phyloP scores from a whole-genome alignment of 92 coral and sea anemone genomes.

The Actinernus sp. region DNA sequence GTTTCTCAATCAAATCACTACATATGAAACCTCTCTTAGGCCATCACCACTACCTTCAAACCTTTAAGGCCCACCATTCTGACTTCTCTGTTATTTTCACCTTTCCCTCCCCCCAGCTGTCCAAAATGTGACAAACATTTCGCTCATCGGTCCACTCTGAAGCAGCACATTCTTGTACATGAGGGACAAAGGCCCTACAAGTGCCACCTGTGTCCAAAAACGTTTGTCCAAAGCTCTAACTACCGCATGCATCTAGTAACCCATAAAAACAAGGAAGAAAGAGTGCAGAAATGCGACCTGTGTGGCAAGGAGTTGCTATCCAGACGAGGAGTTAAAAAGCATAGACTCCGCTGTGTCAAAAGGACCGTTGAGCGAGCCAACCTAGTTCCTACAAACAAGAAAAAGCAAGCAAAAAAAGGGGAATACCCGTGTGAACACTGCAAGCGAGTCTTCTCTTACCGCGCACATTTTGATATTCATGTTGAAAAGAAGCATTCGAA shows the following conservation, averaged over 20 bases:
- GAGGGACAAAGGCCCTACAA: slow-evolving; percentile 68
- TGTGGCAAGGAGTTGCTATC: slow-evolving; percentile 76
- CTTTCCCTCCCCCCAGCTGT: slow-evolving; percentile 60
- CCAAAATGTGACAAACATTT: slow-evolving; percentile 67
- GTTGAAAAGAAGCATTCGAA: too few relatives aligned
- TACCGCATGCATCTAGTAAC: slow-evolving; percentile 65
- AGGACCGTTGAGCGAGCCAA: slow-evolving; percentile 32
- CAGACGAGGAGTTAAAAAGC: slow-evolving; percentile 54
- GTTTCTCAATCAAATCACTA: too few relatives aligned
- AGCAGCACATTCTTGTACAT: slow-evolving; percentile 68
- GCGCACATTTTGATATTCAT: slow-evolving; percentile 44
- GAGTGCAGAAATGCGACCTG: slow-evolving; percentile 74
- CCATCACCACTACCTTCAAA: too few relatives aligned
- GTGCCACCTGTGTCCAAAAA: slow-evolving; percentile 69
- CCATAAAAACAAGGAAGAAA: slow-evolving; percentile 74
- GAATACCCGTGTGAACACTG: slow-evolving; percentile 48
- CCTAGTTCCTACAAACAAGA: slow-evolving; percentile 1
- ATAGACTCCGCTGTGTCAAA: slow-evolving; percentile 47
- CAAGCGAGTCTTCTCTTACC: slow-evolving; percentile 43
- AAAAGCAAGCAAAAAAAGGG: slow-evolving; percentile 8
- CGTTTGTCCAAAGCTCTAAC: slow-evolving; percentile 72
- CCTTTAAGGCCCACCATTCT: too few relatives aligned
- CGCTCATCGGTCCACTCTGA: slow-evolving; percentile 74
- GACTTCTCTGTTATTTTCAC: too few relatives aligned
- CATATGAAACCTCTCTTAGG: too few relatives aligned